Evolutionary conservation across 2,888 invertebrate genomes (phyloP), one percentile per base, ranked within the genome.

Genomic region (Malachius bipustulatus): DNA sequence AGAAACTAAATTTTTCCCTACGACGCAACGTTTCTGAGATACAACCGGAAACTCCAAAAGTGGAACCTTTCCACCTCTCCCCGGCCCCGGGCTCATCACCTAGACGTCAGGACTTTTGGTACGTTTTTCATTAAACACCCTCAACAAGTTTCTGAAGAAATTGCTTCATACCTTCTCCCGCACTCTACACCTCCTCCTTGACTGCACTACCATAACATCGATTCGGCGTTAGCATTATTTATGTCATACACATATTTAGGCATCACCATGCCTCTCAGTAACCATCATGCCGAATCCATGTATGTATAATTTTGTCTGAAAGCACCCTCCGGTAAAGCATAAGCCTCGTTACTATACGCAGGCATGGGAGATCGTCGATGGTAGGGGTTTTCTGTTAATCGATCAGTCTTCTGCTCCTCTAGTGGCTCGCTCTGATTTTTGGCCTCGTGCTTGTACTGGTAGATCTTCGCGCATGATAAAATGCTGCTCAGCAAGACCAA

Each of bases 401-500:
- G 11, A 2, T 27, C 37, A 16, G 32, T 26, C 14, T 47, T 46
- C 2, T 38, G 35, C 14, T 45, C 47, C 4, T 54, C 50, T 8
- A 19, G 24, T 6, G 24, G 6, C 6, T 19, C 24, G 24, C 24
- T 19, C n/a, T n/a, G n/a, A n/a, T n/a, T n/a, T 43, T 52, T 55
- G 14, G 66, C 52, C 42, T 70, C 63, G 47, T 67, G 68, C 30
- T 67, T 64, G 14, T 65, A 64, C 46, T 63, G 70, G 41, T 67
- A 67, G 1, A 77, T 62, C 39, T 71, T 71, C 9, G 81, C 75
- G 50, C 82, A 83, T 2, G 77, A 77, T 36, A 82, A 64, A 10
- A 82, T 69, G 0, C 80, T 78, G 52, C 75, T 75, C 3, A 83
- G 60, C 4, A 84, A 64, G 1, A 82, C 76, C 32, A 71, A 71